Evolutionary conservation across 23 tunicate species (phyloP), one percentile per base, ranked within the genome.

Genomic region (Halocynthia roretzi): DNA sequence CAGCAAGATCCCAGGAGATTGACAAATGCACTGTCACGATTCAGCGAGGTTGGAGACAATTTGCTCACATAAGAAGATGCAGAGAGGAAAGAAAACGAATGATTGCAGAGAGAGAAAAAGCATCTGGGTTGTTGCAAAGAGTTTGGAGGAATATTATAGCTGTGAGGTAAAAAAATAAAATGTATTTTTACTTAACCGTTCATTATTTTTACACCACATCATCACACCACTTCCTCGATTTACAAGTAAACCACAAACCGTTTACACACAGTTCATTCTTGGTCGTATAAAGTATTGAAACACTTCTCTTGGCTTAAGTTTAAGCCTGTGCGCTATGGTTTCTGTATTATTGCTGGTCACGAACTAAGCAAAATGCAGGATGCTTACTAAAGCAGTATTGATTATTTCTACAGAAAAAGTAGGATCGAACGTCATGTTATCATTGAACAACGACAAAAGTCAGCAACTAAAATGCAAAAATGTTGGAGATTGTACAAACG

Each of bases 51-150:
- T 86, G 92, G 92, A 8, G 69, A 15, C 54, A 48, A 8, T 67
- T 52, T 17, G 50, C 68, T 55, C 84, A 76, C 56, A 56, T 52
- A 8, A 58, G 19, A 31, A 58, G 58, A 18, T 86, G 92, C 23
- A 19, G 85, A 8, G 80, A 52, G 15, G 51, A 68, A 23, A 76
- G 85, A 56, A 81, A 81, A 70, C 22, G 21, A 7, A 15, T 81
- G 67, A 60, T 81, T 11, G 69, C 57, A 51, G 76, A 81, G 62
- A 67, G 92, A 54, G 50, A 65, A 6, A 57, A 11, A 7, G 85
- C 92, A 15, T 82, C 85, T 6, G 23, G 22, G 8, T 10, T 81
- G 10, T 56, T 86, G 15, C 92, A 86, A 70, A 76, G 19, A 56
- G 63, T 23, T 15, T 86, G 92, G 92, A 76, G 77, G 62, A 40